Evolutionary conservation across 2,888 invertebrate genomes (phyloP).

Genomic region (Pogonocherus hispidulus): DNA sequence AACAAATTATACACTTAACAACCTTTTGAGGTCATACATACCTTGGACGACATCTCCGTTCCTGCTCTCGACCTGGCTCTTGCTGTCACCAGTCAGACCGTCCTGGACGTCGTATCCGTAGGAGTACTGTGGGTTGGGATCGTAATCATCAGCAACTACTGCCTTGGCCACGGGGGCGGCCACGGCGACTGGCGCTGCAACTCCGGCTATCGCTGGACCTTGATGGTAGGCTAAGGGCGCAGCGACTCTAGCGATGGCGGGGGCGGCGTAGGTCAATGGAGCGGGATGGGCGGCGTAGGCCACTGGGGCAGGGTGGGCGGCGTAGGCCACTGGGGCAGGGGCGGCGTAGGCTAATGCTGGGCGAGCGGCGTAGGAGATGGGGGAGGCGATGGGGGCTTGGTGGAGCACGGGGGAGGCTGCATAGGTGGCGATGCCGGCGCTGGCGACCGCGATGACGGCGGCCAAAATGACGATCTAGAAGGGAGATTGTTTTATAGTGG

Average conservation of each 20-base stretch:
- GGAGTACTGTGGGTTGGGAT: conserved; percentile 71
- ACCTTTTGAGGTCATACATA: too few relatives aligned
- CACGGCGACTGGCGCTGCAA: conserved; percentile 36
- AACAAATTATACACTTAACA: too few relatives aligned
- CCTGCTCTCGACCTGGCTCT: conserved; percentile 74
- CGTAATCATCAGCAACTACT: conserved; percentile 58
- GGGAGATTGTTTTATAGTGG: conserved; percentile 13
- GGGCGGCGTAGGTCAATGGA: conserved; percentile 47
- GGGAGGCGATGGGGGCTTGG: too few relatives aligned
- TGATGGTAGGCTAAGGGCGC: conserved; percentile 35
- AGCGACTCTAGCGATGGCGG: conserved; percentile 36
- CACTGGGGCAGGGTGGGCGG: conserved; percentile 5
- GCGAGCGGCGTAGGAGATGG: conserved; percentile 64
- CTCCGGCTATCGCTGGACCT: conserved; percentile 40
- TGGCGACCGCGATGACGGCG: conserved; percentile 55
- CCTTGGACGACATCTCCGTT: conserved; percentile 75
- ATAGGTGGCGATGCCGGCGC: conserved; percentile 39
- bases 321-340: conserved; percentile 52
- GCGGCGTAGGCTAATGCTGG: conserved; percentile 53
- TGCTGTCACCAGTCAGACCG: conserved; percentile 72
- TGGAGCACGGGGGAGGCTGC: conserved; percentile 47
- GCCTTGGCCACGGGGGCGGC: conserved; percentile 51
- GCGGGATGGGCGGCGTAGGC: conserved; percentile 26
- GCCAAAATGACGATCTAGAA: conserved; percentile 54
- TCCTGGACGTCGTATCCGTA: conserved; percentile 74